Conservation (phyloP, 2,113 vertebrate species). For the Sporophila hypoxantha region DNA sequence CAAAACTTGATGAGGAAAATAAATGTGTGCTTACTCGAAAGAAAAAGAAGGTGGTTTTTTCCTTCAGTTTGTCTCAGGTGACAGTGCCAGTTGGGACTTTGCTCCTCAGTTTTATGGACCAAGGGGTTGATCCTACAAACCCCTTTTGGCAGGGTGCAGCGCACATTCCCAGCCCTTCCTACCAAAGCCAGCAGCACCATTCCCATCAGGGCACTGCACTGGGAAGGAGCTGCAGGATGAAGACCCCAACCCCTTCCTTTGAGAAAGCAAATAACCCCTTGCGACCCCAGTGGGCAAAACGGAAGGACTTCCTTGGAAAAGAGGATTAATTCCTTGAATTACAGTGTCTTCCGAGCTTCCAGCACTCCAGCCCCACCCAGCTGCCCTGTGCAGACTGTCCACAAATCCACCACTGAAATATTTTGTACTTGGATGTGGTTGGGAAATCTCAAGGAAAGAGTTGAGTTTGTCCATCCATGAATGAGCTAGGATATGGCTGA, state of each 20-base stretch:
- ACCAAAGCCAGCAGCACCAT: neutral
- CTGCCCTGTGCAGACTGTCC: neutral
- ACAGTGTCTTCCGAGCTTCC: neutral
- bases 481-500: neutral
- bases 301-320: neutral
- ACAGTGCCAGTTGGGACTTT: neutral
- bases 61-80: neutral
- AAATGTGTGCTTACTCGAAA: constrained; percentile 19
- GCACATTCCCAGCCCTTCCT: neutral
- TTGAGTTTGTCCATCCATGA: neutral
- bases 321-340: rapidly evolving
- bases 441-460: neutral
- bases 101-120: neutral
- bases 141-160: rapidly evolving
- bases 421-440: rapidly evolving
- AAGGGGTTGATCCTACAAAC: neutral
- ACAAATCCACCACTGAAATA: neutral
- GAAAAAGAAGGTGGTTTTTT: neutral
- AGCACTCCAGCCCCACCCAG: neutral
- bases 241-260: neutral
- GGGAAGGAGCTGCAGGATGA: neutral
- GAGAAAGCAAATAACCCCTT: neutral
- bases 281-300: rapidly evolving
- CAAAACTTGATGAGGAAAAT: constrained; percentile 66
- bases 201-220: neutral